Conservation (phyloP, 2,888 invertebrate genomes). For the Microctonus brassicae region DNA sequence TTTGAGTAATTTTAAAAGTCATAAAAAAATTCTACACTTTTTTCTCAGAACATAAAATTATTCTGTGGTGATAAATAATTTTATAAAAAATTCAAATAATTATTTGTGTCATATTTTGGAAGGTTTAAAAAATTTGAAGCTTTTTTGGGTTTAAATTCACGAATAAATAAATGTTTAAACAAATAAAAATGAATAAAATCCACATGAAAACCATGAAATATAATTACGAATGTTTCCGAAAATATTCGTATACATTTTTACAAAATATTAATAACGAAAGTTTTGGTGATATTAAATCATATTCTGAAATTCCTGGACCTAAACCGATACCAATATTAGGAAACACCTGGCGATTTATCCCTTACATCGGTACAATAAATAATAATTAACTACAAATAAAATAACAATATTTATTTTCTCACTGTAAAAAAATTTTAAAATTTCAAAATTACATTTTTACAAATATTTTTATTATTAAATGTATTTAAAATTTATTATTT, state of each 20-base stretch:
- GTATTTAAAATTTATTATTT: too few species aligned
- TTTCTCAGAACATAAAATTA: too few species aligned
- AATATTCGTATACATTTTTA: constrained; percentile 30
- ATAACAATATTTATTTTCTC: neutral
- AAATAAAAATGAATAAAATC: neutral
- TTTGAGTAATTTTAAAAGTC: too few species aligned
- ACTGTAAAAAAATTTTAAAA: neutral
- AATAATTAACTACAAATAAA: neutral
- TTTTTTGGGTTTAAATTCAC: neutral
- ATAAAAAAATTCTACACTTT: too few species aligned
- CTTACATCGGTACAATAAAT: constrained; percentile 75
- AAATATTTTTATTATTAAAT: neutral
- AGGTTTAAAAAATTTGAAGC: neutral
- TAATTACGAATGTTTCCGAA: neutral
- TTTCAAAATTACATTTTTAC: too few species aligned
- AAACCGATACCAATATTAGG: constrained; percentile 81
- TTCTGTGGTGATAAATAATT: too few species aligned
- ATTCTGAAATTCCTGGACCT: constrained; percentile 81
- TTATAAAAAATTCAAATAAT: too few species aligned
- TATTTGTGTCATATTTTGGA: too few species aligned
- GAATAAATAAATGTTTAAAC: neutral
- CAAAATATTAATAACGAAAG: constrained; percentile 35
- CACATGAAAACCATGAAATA: neutral
- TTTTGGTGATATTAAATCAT: constrained; percentile 66
- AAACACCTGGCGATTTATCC: constrained; percentile 86